Evolutionary conservation across 2,797 vertebrate species (phyloP).

Genomic region (Sebastes cheni): DNA sequence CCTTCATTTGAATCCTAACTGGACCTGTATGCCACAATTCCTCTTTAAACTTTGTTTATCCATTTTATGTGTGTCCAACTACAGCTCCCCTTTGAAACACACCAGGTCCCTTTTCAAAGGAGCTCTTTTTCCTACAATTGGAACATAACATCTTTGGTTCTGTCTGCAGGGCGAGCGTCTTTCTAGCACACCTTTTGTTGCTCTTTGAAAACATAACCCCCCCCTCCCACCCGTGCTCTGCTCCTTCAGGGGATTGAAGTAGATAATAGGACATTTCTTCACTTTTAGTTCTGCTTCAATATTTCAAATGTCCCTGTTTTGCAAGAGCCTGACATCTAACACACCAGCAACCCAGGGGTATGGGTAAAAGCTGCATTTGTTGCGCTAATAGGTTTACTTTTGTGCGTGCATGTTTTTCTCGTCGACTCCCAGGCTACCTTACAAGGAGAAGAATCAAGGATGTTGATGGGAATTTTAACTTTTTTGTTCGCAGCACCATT

Average conservation of each 20-base stretch:
- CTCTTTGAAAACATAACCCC: conserved; percentile 61
- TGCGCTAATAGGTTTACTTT: conserved; percentile 81
- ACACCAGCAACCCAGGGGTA: conserved; percentile 59
- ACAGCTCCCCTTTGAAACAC: conserved; percentile 47
- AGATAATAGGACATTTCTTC: conserved; percentile 75
- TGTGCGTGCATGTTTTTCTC: conserved; percentile 67
- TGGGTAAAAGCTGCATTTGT: conserved; percentile 75
- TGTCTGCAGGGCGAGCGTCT: conserved; percentile 58
- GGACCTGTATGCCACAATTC: not conserved
- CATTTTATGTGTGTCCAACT: conserved; percentile 16
- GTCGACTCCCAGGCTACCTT: conserved; percentile 50
- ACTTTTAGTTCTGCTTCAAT: conserved; percentile 67
- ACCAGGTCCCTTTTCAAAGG: conserved; percentile 47
- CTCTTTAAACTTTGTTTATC: conserved; percentile 25
- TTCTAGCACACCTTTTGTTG: conserved; percentile 79
- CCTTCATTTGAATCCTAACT: conserved; percentile 7
- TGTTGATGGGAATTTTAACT: conserved; percentile 58
- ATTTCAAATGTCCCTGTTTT: conserved; percentile 77
- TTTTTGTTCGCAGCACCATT: conserved; percentile 41
- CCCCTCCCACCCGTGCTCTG: conserved; percentile 10
- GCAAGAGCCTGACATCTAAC: conserved; percentile 73
- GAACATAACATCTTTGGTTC: conserved; percentile 50
- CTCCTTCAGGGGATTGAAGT: conserved; percentile 67
- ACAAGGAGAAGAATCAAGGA: conserved; percentile 53
- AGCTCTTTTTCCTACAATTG: conserved; percentile 31